Evolutionary conservation across 2,888 invertebrate genomes (phyloP).

Genomic region (Microplitis manilae): DNA sequence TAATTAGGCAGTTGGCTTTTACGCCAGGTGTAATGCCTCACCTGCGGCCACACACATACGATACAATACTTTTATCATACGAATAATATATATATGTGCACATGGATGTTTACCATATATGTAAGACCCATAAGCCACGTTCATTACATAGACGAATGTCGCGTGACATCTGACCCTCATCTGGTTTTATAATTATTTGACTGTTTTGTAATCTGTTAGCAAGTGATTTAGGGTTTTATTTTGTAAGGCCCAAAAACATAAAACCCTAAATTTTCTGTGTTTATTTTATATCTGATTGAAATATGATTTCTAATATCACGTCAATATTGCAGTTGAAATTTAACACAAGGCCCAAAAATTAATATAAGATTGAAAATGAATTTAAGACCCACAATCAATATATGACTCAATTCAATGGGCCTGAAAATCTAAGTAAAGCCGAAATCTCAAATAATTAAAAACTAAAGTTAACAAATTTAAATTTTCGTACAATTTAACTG

Average conservation of each 20-base stretch:
- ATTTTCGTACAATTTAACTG: not conserved
- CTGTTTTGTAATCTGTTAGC: slow-evolving; percentile 1
- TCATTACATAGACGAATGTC: slow-evolving; percentile 55
- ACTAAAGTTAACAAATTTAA: not conserved
- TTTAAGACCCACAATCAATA: no score
- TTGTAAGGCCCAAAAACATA: slow-evolving; percentile 55
- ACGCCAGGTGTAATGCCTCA: slow-evolving; percentile 61
- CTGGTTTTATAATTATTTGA: slow-evolving; percentile 46
- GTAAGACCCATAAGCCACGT: not conserved
- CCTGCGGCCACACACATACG: slow-evolving; percentile 52
- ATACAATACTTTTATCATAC: slow-evolving; percentile 24
- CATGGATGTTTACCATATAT: slow-evolving; percentile 12
- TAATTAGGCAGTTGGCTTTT: slow-evolving; percentile 63
- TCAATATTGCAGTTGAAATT: no score
- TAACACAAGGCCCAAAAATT: not conserved
- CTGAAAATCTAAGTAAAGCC: not conserved
- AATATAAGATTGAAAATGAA: not conserved
- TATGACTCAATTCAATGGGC: not conserved
- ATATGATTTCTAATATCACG: no score
- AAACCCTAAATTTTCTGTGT: slow-evolving; percentile 52
- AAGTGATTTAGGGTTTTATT: not conserved
- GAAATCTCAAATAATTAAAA: not conserved
- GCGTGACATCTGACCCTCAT: slow-evolving; percentile 63
- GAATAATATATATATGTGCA: no score
- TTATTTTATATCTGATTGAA: no score